phyloP scores from a whole-genome alignment of 1,140 invertebrate genomes.

The Papilio xuthus region DNA sequence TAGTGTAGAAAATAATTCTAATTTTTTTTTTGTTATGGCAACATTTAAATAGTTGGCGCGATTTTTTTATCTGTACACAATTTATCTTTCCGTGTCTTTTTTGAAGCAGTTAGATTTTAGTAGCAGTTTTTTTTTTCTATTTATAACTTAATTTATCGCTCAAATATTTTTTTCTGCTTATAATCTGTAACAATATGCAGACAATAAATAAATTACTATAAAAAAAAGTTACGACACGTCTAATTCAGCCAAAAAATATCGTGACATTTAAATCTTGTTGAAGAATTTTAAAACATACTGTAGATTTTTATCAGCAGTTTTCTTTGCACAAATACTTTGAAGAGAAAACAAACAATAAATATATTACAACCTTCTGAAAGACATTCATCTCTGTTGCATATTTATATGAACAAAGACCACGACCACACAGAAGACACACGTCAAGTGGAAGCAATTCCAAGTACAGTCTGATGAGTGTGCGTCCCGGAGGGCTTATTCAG shows the following conservation, averaged over 20 bases:
- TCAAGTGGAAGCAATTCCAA: too few species aligned
- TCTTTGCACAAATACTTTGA: slow-evolving; percentile 5
- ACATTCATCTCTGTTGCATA: neutral
- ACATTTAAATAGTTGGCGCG: neutral
- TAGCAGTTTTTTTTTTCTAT: too few species aligned
- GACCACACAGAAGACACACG: too few species aligned
- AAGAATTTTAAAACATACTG: neutral
- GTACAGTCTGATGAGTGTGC: too few species aligned
- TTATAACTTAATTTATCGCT: slow-evolving; percentile 6
- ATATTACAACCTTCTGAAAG: neutral
- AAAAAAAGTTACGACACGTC: slow-evolving; percentile 10
- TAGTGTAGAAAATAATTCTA: slow-evolving; percentile 68
- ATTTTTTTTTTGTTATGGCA: slow-evolving; percentile 49
- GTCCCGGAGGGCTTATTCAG: too few species aligned
- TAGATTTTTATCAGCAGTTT: neutral
- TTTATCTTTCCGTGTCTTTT: neutral
- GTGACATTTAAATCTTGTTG: neutral
- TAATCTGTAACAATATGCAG: slow-evolving; percentile 25
- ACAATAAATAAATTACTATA: slow-evolving; percentile 27
- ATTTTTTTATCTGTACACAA: neutral
- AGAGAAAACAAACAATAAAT: neutral
- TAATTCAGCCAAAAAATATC: neutral
- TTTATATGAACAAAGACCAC: too few species aligned
- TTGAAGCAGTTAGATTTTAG: neutral
- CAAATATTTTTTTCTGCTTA: slow-evolving; percentile 11